Evolutionary conservation across 64 coral and sea anemone genomes (phyloP).

Genomic region (Cladopsammia gracilis): DNA sequence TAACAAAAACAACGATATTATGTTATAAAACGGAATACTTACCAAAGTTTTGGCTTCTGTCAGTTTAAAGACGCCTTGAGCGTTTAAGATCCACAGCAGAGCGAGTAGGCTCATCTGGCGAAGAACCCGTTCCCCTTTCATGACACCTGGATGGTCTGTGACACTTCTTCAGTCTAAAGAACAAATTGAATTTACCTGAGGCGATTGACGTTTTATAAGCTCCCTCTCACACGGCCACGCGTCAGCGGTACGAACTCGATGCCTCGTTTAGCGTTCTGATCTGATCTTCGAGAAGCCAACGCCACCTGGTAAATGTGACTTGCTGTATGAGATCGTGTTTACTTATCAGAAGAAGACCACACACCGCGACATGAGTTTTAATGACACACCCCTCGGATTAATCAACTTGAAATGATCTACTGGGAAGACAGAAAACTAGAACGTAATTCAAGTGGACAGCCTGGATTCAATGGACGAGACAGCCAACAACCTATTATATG

Average conservation of each 20-base stretch:
- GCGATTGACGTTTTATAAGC: background rate
- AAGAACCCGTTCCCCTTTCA: slow-evolving; percentile 2
- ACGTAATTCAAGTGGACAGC: slow-evolving; percentile 34
- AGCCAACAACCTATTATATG: background rate
- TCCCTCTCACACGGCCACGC: background rate
- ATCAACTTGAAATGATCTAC: slow-evolving; percentile 58
- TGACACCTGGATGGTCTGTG: background rate
- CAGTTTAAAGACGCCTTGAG: background rate
- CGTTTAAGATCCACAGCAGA: slow-evolving; percentile 10
- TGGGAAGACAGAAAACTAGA: slow-evolving; percentile 40
- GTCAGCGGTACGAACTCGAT: slow-evolving; percentile 4
- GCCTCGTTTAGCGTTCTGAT: slow-evolving; percentile 32
- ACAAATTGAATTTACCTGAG: slow-evolving; percentile 31
- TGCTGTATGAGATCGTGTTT: slow-evolving; percentile 41
- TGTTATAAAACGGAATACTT: background rate
- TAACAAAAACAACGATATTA: background rate
- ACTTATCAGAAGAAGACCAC: slow-evolving; percentile 36
- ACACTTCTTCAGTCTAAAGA: slow-evolving; percentile 9
- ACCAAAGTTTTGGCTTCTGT: slow-evolving; percentile 49
- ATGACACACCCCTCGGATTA: slow-evolving; percentile 45
- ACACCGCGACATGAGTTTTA: slow-evolving; percentile 32
- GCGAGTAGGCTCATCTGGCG: slow-evolving; percentile 8
- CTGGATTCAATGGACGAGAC: slow-evolving; percentile 27
- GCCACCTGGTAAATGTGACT: slow-evolving; percentile 22
- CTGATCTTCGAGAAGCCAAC: slow-evolving; percentile 21